Evolutionary conservation across 2,797 vertebrate genomes (phyloP).

Genomic region (Sebastes wilsoni): DNA sequence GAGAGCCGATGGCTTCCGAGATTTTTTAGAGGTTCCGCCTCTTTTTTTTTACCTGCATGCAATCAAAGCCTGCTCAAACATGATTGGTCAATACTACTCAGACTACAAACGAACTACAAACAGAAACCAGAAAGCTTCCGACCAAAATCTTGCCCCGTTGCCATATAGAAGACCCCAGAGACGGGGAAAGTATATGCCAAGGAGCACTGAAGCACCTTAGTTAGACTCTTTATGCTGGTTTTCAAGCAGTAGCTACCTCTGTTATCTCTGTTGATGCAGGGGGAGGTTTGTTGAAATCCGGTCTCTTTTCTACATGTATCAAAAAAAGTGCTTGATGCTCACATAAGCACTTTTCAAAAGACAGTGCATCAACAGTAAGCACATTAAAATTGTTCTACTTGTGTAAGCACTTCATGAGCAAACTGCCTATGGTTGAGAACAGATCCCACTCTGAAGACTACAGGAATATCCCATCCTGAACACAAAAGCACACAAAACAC

Average conservation of each 20-base stretch:
- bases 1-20: not conserved
- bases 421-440: slow-evolving; percentile 19
- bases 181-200: not conserved
- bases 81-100: not conserved
- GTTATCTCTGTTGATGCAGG: not conserved
- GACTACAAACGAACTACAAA: not conserved
- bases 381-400: slow-evolving; percentile 19
- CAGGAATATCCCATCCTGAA: slow-evolving; percentile 18
- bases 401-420: slow-evolving; percentile 46
- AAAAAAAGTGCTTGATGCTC: not conserved
- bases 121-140: not conserved
- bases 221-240: not conserved
- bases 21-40: not conserved
- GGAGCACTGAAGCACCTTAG: accelerated
- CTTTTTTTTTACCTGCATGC: not conserved
- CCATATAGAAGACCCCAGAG: not conserved
- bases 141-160: accelerated
- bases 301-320: not conserved
- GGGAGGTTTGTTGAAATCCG: not conserved
- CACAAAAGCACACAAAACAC: slow-evolving; percentile 5
- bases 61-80: not conserved
- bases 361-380: slow-evolving; percentile 24
- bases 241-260: not conserved
- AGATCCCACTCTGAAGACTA: not conserved
- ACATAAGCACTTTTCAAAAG: slow-evolving; percentile 6